phyloP scores from a whole-genome alignment of 1,140 invertebrate species.

The Cydia amplana region DNA sequence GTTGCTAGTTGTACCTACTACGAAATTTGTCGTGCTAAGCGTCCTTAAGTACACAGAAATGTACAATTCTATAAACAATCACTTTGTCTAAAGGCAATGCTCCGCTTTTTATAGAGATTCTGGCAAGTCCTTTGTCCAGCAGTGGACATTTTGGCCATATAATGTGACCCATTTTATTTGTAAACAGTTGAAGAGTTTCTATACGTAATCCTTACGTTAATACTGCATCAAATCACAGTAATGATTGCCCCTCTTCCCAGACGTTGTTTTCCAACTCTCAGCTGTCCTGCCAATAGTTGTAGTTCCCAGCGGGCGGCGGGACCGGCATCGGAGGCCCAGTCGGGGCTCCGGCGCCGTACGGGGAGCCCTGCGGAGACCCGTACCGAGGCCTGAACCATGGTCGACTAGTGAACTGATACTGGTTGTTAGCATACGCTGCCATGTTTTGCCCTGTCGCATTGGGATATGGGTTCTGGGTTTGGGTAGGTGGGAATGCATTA shows the following conservation, averaged over 20 bases:
- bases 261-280: constrained; percentile 54
- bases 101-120: not conserved
- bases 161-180: too few species aligned
- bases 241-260: constrained; percentile 3
- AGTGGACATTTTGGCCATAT: too few species aligned
- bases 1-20: too few species aligned
- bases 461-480: constrained; percentile 64
- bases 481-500: constrained; percentile 56
- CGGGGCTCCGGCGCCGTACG: constrained; percentile 54
- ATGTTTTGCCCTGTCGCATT: constrained; percentile 73
- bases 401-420: constrained; percentile 67
- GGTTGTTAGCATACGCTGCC: constrained; percentile 71
- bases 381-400: constrained; percentile 70
- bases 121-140: not conserved
- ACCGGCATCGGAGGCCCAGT: constrained; percentile 61
- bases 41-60: too few species aligned
- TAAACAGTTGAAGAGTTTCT: not conserved
- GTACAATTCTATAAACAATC: too few species aligned
- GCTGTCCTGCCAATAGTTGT: constrained; percentile 74
- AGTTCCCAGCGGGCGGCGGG: constrained; percentile 61
- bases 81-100: too few species aligned
- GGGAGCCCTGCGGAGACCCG: constrained; percentile 65
- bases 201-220: not conserved
- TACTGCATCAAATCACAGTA: constrained; percentile 17
- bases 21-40: too few species aligned